Evolutionary conservation across 2,113 vertebrate genomes (phyloP).

Genomic region (Albula glossodonta): DNA sequence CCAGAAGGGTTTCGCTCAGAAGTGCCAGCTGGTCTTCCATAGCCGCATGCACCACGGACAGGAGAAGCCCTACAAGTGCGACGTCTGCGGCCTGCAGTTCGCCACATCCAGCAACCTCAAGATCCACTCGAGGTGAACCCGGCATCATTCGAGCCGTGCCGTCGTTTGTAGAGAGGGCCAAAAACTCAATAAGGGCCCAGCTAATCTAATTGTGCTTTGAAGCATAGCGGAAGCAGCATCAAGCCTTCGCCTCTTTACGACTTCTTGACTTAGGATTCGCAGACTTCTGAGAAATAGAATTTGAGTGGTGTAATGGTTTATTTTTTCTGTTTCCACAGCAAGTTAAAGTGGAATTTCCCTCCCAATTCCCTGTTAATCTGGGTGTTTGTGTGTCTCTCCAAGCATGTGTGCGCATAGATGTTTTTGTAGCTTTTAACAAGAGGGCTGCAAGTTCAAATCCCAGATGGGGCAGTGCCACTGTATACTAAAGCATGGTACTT

Average conservation of each 20-base stretch:
- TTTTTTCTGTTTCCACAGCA: neutral
- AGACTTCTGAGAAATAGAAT: neutral
- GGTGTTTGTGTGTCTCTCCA: neutral
- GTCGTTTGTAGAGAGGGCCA: neutral
- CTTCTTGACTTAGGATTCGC: neutral
- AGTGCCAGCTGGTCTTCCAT: conserved; percentile 89
- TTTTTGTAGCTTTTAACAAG: neutral
- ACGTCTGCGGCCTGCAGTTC: conserved; percentile 84
- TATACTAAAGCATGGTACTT: neutral
- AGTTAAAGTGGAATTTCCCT: neutral
- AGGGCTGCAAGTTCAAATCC: neutral
- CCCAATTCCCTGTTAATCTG: neutral
- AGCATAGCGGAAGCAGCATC: neutral
- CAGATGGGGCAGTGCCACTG: neutral
- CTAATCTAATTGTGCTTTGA: neutral
- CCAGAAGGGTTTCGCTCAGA: conserved; percentile 86
- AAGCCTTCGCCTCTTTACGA: neutral
- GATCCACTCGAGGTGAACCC: conserved; percentile 80
- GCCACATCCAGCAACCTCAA: conserved; percentile 89
- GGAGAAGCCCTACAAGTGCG: conserved; percentile 87
- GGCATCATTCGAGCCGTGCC: neutral
- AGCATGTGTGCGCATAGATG: neutral
- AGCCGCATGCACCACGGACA: conserved; percentile 88
- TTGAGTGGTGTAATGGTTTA: neutral
- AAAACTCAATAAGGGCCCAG: neutral